Percentiles rank a stretch among this genome's conserved stretches.
These are phyloP conservation scores for Sarcophaga carnaria DNA, from an alignment of 2,888 invertebrate genomes.

Conservation along the genomic window DNA sequence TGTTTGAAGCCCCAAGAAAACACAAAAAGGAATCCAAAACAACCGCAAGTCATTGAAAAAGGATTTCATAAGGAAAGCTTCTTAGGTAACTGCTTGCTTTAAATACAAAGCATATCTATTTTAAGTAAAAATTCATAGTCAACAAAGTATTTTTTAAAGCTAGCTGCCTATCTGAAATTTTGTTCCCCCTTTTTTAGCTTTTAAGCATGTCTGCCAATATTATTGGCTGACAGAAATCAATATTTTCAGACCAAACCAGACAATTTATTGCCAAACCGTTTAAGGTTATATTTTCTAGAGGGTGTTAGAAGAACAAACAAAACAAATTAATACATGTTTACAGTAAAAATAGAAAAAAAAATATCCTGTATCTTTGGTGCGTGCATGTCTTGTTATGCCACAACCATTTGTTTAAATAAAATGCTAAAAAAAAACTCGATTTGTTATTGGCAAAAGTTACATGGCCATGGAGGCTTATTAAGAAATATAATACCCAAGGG, in stretches of 20 bases:
- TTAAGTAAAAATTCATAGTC: constrained; percentile 1
- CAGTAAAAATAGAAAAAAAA: background rate
- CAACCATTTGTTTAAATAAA: constrained; percentile 7
- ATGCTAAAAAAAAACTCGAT: constrained; percentile 6
- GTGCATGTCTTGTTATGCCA: background rate
- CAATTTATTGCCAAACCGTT: constrained; percentile 18
- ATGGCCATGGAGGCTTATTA: background rate
- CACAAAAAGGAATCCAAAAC: background rate
- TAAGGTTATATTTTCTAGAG: constrained; percentile 3
- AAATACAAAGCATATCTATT: background rate
- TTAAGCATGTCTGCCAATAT: background rate
- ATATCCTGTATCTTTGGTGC: background rate
- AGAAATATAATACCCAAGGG: background rate
- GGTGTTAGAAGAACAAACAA: background rate
- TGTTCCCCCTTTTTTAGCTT: background rate
- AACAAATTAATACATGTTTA: constrained; percentile 42
- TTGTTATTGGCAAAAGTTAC: background rate
- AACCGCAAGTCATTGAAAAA: constrained; percentile 28
- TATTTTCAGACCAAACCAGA: constrained; percentile 30
- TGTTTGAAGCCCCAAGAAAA: background rate
- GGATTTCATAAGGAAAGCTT: constrained; percentile 4
- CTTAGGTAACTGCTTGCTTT: background rate
- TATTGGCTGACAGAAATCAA: constrained; percentile 41
- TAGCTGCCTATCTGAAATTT: background rate
- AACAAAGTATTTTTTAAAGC: background rate